Evolutionary conservation across 2,113 vertebrate genomes (phyloP).

Genomic region (Oreochromis spilurus): DNA sequence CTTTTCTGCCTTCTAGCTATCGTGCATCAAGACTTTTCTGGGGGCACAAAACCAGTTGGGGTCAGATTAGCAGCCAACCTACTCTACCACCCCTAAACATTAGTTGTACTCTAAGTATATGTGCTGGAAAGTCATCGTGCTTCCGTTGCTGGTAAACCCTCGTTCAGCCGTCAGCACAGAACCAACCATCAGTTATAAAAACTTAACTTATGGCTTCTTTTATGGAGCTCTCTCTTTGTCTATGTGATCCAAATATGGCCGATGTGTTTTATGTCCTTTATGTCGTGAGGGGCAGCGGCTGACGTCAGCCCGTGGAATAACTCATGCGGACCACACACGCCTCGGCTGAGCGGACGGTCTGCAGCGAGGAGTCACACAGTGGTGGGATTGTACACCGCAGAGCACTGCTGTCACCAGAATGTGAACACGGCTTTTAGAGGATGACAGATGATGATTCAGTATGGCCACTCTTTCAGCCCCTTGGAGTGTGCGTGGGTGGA

Average conservation of each 20-base stretch:
- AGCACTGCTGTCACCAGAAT: background rate
- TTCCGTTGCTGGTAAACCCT: rapidly evolving
- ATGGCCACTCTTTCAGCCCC: background rate
- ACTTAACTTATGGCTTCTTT: background rate
- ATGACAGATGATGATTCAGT: background rate
- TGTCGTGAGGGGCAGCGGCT: background rate
- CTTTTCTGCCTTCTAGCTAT: background rate
- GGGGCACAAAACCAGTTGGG: background rate
- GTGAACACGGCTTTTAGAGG: background rate
- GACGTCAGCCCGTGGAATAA: background rate
- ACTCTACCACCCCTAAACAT: rapidly evolving
- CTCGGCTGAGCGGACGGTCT: background rate
- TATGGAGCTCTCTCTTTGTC: background rate
- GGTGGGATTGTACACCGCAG: background rate
- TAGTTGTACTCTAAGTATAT: background rate
- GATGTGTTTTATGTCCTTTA: background rate
- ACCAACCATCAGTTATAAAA: rapidly evolving
- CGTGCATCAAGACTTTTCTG: background rate
- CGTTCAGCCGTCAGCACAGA: background rate
- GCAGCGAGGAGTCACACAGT: background rate
- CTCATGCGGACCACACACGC: constrained; percentile 21
- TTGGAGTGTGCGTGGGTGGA: background rate
- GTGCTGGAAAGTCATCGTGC: background rate
- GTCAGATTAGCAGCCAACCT: background rate
- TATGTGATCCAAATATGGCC: background rate